phyloP scores from a whole-genome alignment of 2,888 invertebrate species.

The Clunio marinus region DNA sequence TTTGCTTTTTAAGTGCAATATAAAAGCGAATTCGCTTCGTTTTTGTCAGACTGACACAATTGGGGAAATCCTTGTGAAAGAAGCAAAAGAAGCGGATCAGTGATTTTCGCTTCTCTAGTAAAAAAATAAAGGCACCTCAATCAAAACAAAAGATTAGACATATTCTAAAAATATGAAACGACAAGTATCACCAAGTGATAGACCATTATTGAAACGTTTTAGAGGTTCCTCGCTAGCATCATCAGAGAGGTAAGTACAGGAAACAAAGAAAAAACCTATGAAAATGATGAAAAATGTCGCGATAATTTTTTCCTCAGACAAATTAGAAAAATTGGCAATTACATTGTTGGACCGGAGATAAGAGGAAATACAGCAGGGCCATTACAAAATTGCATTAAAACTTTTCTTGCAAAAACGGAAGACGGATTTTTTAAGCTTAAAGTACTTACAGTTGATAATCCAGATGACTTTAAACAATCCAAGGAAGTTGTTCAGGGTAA shows the following conservation, averaged over 20 bases:
- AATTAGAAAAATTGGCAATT: slow-evolving; percentile 17
- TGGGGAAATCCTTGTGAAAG: no score
- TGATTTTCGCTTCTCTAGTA: no score
- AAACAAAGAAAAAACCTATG: neutral
- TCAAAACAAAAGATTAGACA: no score
- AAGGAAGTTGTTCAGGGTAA: slow-evolving; percentile 64
- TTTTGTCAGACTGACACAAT: no score
- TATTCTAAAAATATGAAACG: slow-evolving; percentile 20
- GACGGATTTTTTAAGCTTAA: slow-evolving; percentile 68
- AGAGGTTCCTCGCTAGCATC: neutral
- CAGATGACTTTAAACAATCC: neutral
- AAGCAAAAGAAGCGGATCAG: neutral
- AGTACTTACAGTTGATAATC: slow-evolving; percentile 47
- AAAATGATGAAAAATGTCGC: neutral
- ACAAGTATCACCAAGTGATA: neutral
- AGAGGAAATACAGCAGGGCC: neutral
- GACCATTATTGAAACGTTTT: neutral
- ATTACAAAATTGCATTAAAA: slow-evolving; percentile 61
- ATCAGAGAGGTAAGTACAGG: neutral
- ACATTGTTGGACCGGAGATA: slow-evolving; percentile 29
- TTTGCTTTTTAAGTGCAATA: no score
- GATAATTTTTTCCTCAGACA: neutral
- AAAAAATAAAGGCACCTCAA: no score
- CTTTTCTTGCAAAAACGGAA: slow-evolving; percentile 67
- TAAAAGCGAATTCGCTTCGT: no score